Evolutionary conservation across 2,113 vertebrate species (phyloP).

Genomic region (Oncorhynchus keta): DNA sequence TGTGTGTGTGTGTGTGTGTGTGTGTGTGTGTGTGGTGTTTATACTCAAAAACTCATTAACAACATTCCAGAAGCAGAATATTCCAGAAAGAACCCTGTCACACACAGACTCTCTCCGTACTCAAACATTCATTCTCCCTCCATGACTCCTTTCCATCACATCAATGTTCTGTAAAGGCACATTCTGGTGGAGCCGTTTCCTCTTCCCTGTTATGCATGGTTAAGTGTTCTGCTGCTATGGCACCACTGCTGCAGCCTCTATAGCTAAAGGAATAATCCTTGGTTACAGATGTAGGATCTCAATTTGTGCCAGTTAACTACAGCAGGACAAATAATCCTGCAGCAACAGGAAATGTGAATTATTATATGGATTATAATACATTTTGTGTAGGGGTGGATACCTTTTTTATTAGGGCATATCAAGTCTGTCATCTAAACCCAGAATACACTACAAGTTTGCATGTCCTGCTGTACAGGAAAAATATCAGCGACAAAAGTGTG

Average conservation of each 20-base stretch:
- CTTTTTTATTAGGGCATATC: too few species aligned
- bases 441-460: too few species aligned
- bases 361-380: too few species aligned
- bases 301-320: too few species aligned
- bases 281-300: slow-evolving; percentile 16
- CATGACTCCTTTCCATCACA: slow-evolving; percentile 34
- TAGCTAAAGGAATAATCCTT: slow-evolving; percentile 59
- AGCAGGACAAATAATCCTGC: too few species aligned
- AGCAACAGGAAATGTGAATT: too few species aligned
- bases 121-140: slow-evolving; percentile 20
- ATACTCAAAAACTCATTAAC: slow-evolving; percentile 40
- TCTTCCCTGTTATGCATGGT: slow-evolving; percentile 28
- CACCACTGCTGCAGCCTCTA: slow-evolving; percentile 36
- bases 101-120: background rate
- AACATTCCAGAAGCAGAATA: slow-evolving; percentile 48
- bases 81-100: slow-evolving; percentile 22
- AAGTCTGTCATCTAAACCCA: too few species aligned
- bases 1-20: too few species aligned
- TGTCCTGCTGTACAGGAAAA: too few species aligned
- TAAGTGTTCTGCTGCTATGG: slow-evolving; percentile 35
- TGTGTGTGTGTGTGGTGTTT: background rate
- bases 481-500: too few species aligned
- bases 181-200: slow-evolving; percentile 17
- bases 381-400: too few species aligned
- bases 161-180: slow-evolving; percentile 32